Evolutionary conservation across 2,797 vertebrate genomes (phyloP).

Genomic region (Trachurus trachurus): DNA sequence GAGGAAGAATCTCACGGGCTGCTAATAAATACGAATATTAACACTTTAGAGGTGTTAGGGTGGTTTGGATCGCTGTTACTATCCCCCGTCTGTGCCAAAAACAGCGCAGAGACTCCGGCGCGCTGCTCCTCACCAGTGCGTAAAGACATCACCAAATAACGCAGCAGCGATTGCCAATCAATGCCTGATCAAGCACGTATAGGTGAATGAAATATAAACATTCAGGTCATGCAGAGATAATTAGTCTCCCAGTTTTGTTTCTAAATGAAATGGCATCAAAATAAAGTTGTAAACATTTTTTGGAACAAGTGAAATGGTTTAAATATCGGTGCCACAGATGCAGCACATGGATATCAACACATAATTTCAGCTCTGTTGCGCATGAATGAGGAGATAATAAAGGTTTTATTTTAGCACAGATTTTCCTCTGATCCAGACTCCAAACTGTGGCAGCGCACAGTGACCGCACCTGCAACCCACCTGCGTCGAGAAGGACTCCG

Average conservation of each 20-base stretch:
- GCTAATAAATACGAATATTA: not conserved
- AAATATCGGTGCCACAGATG: not conserved
- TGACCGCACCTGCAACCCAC: constrained; percentile 75
- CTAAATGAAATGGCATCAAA: not conserved
- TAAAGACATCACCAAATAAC: constrained; percentile 10
- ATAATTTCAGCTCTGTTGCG: not conserved
- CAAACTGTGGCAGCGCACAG: not conserved
- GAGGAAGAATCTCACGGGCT: not conserved
- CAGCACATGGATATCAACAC: fast-evolving
- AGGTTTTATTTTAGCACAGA: not conserved
- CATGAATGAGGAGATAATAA: not conserved
- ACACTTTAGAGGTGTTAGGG: not conserved
- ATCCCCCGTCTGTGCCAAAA: constrained; percentile 12
- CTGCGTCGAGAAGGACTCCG: constrained; percentile 89
- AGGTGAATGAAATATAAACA: too few relatives aligned
- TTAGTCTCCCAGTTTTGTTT: not conserved
- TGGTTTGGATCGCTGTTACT: not conserved
- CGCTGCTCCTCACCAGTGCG: not conserved
- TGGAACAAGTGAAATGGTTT: not conserved
- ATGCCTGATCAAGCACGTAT: not conserved
- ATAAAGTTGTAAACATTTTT: not conserved
- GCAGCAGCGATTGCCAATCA: not conserved
- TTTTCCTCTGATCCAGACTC: not conserved
- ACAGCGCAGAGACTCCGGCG: constrained; percentile 2
- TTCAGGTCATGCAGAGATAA: not conserved